Base-by-base conservation (phyloP, 64 coral and sea anemone genomes). In the Dendrophyllia cribrosa region DNA sequence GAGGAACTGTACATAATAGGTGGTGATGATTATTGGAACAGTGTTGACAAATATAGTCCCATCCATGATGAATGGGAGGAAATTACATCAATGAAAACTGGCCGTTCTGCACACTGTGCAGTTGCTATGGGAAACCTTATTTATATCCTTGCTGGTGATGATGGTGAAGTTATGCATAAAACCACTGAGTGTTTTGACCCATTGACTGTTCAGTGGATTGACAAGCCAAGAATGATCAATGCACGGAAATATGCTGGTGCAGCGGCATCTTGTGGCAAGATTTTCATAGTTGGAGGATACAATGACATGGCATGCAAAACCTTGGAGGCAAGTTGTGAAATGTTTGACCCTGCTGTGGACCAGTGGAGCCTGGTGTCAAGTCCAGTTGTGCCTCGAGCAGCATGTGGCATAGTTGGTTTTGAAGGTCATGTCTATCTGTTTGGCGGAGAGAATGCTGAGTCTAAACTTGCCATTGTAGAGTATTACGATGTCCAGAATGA, bases 351-450 rank as follows among this genome's bases (percentile, higher is more conserved):
- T 68, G 15, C 17, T 4, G n/a, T 26, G 0, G 61, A 89, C 61
- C 88, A 78, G 14, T 89, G 88, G 88, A 66, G 74, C 16, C 58
- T 51, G 25, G 45, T 89, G 46, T 48, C 55, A 64, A 78, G 75
- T 74, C 74, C 47, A 49, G 19, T 49, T 4, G 16, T 52, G 10
- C 88, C 88, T 23, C 74, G 88, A 43, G 88, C 88, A 46, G 88
- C 88, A 19, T 89, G 75, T 11, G 88, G 74, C 9, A 51, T 89
- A 16, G 19, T 66, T 19, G 43, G 62, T 52, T 34, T 89, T n/a
- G 88, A 79, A 13, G 73, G 69, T 66, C 15, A 69, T 50, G 9
- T 89, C 7, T 89, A 65, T 22, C 20, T 89, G 13, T 89, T 89
- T 79, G 88, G 88, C 34, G 88, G 88, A n/a, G 74, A 89, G 23